Evolutionary conservation across 2,888 invertebrate species (phyloP), one percentile per base, ranked within the genome.

Genomic region (Drosophila suboccidentalis): DNA sequence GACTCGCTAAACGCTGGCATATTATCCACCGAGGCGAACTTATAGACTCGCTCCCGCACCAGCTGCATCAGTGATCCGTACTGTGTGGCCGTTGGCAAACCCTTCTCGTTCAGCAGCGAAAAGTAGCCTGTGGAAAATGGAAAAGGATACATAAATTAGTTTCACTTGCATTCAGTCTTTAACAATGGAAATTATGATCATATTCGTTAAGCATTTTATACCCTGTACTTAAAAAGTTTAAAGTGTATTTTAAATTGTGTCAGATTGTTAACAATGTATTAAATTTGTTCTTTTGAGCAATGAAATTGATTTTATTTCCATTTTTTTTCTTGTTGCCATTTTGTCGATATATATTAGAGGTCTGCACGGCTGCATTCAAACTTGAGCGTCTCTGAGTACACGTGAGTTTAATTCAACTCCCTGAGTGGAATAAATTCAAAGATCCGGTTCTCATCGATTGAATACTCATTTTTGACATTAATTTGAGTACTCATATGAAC

Each of bases 51-150:
- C 84, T 96, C 95, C 47, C 95, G 94, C 54, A 95, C 94, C 82
- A 95, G 92, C 64, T 95, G 95, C 53, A 95, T 94, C 29, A 95
- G 93, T 59, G 95, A 94, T 64, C 94, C 94, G 87, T 95, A 94
- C 59, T 94, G 93, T 15, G 95, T 93, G 63, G 96, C 96, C 77
- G 94, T 94, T 64, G 95, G 94, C 51, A 95, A 94, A 46, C 96
- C 95, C 79, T 95, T 94, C 78, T 95, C 95, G 50, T 95, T 95
- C 68, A 95, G 94, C 68, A 95, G 93, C 54, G 95, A 95, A 88
- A 95, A 96, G 94, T 95, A 95, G 75, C 95, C 95, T 95, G 93
- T 0, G 91, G 91, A 34, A 0, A 90, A 71, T 53, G 80, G 75
- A 73, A 36, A 15, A 66, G 61, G 3, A 36, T 10, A 19, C 9